A percentile compares a stretch with the other conserved stretches of the same genome.
Conservation (phyloP, 2,797 vertebrate species). For the Poeciliopsis presidionis region DNA sequence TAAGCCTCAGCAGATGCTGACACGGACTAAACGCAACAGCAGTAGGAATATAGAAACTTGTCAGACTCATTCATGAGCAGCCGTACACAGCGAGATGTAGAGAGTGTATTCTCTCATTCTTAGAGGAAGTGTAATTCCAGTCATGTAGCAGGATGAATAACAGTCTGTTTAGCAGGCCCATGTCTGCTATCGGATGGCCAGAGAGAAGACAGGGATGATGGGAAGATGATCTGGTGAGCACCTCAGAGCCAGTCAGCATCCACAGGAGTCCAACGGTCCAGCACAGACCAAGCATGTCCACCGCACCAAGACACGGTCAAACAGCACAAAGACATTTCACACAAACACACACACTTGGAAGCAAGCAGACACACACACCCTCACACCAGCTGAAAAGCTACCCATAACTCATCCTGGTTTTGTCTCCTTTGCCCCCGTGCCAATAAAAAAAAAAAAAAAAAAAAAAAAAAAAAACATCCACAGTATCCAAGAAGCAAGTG, state of each 20-base stretch:
- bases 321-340: conserved; percentile 48
- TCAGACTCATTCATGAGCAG: conserved; percentile 35
- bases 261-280: conserved; percentile 53
- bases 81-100: conserved; percentile 48
- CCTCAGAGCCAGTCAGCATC: conserved; percentile 60
- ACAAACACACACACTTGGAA: conserved; percentile 27
- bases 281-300: conserved; percentile 42
- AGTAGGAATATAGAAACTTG: conserved; percentile 35
- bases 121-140: conserved; percentile 75
- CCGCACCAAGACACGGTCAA: conserved; percentile 56
- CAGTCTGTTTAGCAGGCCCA: conserved; percentile 77
- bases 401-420: conserved; percentile 79
- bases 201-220: conserved; percentile 57
- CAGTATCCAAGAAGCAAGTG: conserved; percentile 55
- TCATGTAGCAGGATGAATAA: conserved; percentile 80
- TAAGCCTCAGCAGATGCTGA: conserved; percentile 38
- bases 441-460: conserved; percentile 28
- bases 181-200: conserved; percentile 67
- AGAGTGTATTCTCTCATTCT: conserved; percentile 65
- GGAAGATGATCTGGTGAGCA: conserved; percentile 43
- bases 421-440: conserved; percentile 64
- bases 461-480: conserved; percentile 58
- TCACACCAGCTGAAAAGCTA: conserved; percentile 71
- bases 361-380: conserved; percentile 56
- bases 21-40: conserved; percentile 33